Base-by-base conservation (phyloP, 2,797 vertebrate genomes). In the Chiloscyllium punctatum region DNA sequence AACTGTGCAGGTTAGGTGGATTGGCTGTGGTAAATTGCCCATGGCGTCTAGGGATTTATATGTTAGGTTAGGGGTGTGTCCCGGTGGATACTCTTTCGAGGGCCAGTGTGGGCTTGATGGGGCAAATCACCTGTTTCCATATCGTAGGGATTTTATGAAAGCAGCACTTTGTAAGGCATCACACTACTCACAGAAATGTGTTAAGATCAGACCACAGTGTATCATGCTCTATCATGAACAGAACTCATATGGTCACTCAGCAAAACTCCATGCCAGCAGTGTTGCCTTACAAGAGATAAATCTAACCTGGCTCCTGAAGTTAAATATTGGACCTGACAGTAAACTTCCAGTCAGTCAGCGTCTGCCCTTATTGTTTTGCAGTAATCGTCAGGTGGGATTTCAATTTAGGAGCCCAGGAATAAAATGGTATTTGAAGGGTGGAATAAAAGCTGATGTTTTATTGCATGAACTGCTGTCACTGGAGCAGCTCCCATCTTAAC, bases 401-500 rank as follows among this genome's bases (percentile, higher is more conserved):
- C 30, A 4, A 66, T 62, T 90, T 62, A n/a, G 53, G 57, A n/a
- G 18, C 33, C 30, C 18, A 16, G 53, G 30, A 90, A 62, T 90
- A 62, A 90, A 94, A 25, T 72, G 68, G 92, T 9, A 15, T 72
- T 94, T 42, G 68, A 11, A 71, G 68, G 68, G 23, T 71, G 13
- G 48, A 30, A 11, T 9, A 3, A 48, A 51, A 25, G 68, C 92
- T 72, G 37, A 4, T 68, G 33, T 37, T 96, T 96, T 96, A 96
- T 95, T 84, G 96, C 97, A 97, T 97, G 96, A 97, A 97, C 97
- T 97, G 97, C 96, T 97, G 97, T 96, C 96, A 97, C 21, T 8
- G 6, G 23, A 27, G 37, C 68, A n/a, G 97, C 97, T 97, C 97
- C 97, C 96, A 96, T 96, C 97, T 97, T 97, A 98, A 97, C 98